Percentiles rank a stretch among this genome's conserved stretches.
phyloP scores from a whole-genome alignment of 2,113 vertebrate genomes.

The Xyrauchen texanus region DNA sequence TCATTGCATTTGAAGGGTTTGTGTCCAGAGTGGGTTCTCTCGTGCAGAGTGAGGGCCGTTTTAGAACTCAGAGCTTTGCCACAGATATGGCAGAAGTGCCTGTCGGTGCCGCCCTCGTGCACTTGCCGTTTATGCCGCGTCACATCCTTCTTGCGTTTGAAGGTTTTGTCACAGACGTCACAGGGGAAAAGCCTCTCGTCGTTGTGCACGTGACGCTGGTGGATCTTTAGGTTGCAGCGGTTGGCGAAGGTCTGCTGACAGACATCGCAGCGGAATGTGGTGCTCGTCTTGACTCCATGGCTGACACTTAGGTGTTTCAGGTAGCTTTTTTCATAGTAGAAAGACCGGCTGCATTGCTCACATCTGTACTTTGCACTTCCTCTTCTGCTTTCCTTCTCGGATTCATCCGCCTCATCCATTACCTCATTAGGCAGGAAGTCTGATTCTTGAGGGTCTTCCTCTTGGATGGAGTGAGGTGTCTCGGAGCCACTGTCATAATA shows the following conservation, averaged over 20 bases:
- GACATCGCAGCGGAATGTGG: conserved; percentile 84
- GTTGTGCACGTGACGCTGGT: conserved; percentile 92
- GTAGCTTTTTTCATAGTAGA: conserved; percentile 78
- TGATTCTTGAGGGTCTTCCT: conserved; percentile 48
- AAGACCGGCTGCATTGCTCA: conserved; percentile 71
- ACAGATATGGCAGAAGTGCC: conserved; percentile 84
- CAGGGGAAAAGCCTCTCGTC: conserved; percentile 89
- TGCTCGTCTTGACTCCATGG: conserved; percentile 81
- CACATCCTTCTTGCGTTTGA: conserved; percentile 97
- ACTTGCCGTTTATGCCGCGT: conserved; percentile 91
- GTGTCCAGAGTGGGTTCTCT: conserved; percentile 89
- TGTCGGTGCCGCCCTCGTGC: conserved; percentile 85
- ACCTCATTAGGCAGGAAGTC: conserved; percentile 45
- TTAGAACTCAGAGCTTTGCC: conserved; percentile 94
- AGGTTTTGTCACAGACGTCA: conserved; percentile 87
- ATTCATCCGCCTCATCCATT: conserved; percentile 45
- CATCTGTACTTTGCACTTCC: conserved; percentile 78
- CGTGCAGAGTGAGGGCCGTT: conserved; percentile 86
- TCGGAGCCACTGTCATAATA: conserved; percentile 40
- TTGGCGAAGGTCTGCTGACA: conserved; percentile 94
- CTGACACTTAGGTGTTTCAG: conserved; percentile 76
- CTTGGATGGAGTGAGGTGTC: conserved; percentile 43
- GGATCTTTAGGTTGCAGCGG: conserved; percentile 94
- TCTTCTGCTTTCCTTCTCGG: conserved; percentile 62
- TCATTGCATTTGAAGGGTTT: conserved; percentile 87